A percentile compares a stretch with the other conserved stretches of the same genome.
Evolutionary conservation across 2,797 vertebrate species (phyloP).

Genomic region (Eidolon dupreanum): DNA sequence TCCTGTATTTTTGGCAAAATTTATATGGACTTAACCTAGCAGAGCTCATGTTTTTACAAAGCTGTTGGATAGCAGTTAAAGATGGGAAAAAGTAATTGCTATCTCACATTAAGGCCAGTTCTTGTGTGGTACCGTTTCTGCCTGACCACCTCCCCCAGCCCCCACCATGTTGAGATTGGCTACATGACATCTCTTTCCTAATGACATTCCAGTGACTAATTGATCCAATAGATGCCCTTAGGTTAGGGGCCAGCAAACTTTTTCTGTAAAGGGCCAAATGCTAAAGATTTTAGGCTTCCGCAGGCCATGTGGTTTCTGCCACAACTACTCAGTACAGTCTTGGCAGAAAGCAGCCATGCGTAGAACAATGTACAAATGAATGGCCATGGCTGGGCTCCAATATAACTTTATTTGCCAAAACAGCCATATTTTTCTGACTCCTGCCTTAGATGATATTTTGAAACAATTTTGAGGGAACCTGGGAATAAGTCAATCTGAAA

Average conservation of each 20-base stretch:
- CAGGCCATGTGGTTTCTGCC: neutral
- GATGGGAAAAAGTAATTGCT: neutral
- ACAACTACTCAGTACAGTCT: neutral
- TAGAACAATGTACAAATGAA: neutral
- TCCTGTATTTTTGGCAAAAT: neutral
- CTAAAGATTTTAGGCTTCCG: conserved; percentile 17
- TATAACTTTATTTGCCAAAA: neutral
- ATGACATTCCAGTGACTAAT: neutral
- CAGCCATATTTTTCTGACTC: conserved; percentile 10
- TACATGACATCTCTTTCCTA: neutral
- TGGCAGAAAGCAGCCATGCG: neutral
- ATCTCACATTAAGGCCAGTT: neutral
- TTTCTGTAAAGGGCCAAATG: neutral
- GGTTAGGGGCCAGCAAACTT: neutral
- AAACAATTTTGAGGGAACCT: neutral
- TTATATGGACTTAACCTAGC: neutral
- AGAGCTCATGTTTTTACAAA: neutral
- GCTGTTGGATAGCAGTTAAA: neutral
- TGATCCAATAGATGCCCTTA: neutral
- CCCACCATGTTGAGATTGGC: neutral
- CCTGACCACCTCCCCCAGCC: neutral
- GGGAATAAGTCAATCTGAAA: neutral
- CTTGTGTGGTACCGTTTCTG: neutral
- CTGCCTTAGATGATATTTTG: neutral
- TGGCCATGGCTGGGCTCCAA: neutral